Percentiles rank a stretch among this genome's conserved stretches.
These are phyloP conservation scores for Equus quagga DNA, from an alignment of 2,113 vertebrate genomes.

Conservation along the genomic window DNA sequence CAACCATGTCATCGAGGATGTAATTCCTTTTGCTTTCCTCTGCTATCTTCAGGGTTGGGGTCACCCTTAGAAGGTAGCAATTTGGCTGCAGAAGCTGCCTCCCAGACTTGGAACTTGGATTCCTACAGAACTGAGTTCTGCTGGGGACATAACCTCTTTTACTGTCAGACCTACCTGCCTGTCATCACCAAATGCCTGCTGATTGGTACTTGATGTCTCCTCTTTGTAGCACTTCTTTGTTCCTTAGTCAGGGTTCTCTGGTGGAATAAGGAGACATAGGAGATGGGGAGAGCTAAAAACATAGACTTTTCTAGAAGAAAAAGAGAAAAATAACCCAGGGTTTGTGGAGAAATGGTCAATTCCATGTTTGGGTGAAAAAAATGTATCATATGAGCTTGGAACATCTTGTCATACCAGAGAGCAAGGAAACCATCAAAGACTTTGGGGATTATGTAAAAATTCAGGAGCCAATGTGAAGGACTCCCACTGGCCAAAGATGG, in stretches of 20 bases:
- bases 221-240: not conserved
- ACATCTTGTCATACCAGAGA: not conserved
- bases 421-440: not conserved
- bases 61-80: not conserved
- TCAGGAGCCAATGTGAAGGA: not conserved
- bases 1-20: not conserved
- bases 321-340: not conserved
- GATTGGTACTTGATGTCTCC: not conserved
- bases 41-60: not conserved
- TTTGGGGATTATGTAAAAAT: not conserved
- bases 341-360: slow-evolving; percentile 19
- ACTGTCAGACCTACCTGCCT: not conserved
- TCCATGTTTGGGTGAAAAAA: not conserved
- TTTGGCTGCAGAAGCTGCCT: slow-evolving; percentile 61
- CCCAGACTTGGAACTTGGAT: slow-evolving; percentile 84
- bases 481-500: not conserved
- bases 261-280: not conserved
- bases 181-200: not conserved
- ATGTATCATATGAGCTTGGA: not conserved
- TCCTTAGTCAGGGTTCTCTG: not conserved
- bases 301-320: slow-evolving; percentile 15
- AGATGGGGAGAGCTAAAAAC: not conserved
- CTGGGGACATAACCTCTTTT: slow-evolving; percentile 73
- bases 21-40: not conserved
- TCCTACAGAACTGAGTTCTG: slow-evolving; percentile 92